Conservation (phyloP, 2,797 vertebrate genomes). For the Spatula versicolor region DNA sequence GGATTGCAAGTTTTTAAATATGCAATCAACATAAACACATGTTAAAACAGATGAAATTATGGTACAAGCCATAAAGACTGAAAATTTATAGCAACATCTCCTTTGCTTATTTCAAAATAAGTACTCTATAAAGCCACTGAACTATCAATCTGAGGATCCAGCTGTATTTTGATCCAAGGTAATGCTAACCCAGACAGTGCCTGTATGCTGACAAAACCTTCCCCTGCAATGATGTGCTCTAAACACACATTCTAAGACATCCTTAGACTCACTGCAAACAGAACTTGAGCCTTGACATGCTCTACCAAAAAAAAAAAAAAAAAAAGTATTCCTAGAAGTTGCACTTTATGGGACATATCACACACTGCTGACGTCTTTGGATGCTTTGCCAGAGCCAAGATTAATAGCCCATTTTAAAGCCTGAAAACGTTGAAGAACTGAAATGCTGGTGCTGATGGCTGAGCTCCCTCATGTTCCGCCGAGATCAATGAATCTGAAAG, state of each 20-base stretch:
- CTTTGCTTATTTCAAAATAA: not conserved
- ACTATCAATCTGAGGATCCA: not conserved
- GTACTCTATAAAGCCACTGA: not conserved
- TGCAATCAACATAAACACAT: not conserved
- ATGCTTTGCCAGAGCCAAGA: slow-evolving; percentile 47
- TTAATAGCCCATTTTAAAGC: slow-evolving; percentile 46
- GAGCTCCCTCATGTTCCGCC: slow-evolving; percentile 28
- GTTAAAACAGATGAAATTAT: not conserved
- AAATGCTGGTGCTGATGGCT: slow-evolving; percentile 34
- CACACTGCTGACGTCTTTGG: slow-evolving; percentile 22
- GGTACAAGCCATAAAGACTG: not conserved
- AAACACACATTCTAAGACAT: not conserved
- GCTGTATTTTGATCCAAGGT: not conserved
- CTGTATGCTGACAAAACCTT: not conserved
- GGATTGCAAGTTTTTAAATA: not conserved
- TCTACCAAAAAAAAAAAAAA: not conserved
- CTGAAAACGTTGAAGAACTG: slow-evolving; percentile 31
- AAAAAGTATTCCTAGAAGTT: slow-evolving; percentile 58
- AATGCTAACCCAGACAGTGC: not conserved
- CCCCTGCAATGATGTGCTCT: not conserved
- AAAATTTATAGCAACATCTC: too few relatives aligned
- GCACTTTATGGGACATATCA: slow-evolving; percentile 41
- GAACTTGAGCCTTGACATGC: not conserved
- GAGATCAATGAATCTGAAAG: slow-evolving; percentile 67
- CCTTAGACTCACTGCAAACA: slow-evolving; percentile 15